A percentile compares a stretch with the other conserved stretches of the same genome.
Conservation (phyloP, 2,888 invertebrate species). For the Rhopalosiphum nymphaeae region DNA sequence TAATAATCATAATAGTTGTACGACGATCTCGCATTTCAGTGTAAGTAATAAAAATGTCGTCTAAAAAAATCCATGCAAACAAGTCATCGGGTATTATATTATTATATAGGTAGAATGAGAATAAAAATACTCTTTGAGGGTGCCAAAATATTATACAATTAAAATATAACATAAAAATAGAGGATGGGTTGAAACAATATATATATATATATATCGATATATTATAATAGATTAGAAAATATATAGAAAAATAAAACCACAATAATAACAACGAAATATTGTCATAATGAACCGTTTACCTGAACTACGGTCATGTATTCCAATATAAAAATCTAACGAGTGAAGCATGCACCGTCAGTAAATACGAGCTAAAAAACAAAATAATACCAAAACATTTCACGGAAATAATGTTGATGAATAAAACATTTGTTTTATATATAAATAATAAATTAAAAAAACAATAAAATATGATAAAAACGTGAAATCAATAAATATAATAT, state of each 20-base stretch:
- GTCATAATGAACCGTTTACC: conserved; percentile 58
- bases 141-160: neutral
- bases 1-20: neutral
- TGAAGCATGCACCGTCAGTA: conserved; percentile 52
- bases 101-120: neutral
- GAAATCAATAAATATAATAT: conserved; percentile 33
- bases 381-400: conserved; percentile 37
- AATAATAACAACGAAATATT: conserved; percentile 25
- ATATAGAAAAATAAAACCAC: conserved; percentile 40
- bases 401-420: conserved; percentile 29
- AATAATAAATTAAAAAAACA: conserved; percentile 21
- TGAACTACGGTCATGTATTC: conserved; percentile 41
- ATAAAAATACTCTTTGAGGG: conserved; percentile 27
- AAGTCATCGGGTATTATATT: conserved; percentile 1
- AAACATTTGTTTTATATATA: conserved; percentile 15
- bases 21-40: neutral
- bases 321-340: conserved; percentile 26
- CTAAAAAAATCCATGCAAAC: conserved; percentile 50
- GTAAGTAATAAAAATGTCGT: conserved; percentile 12
- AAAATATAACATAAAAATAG: neutral
- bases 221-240: conserved; percentile 34
- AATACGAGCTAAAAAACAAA: conserved; percentile 9
- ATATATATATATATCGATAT: neutral
- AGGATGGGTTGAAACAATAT: conserved; percentile 11
- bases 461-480: conserved; percentile 29